Conservation (phyloP, 1,140 invertebrate genomes). For the Dreissena polymorpha region DNA sequence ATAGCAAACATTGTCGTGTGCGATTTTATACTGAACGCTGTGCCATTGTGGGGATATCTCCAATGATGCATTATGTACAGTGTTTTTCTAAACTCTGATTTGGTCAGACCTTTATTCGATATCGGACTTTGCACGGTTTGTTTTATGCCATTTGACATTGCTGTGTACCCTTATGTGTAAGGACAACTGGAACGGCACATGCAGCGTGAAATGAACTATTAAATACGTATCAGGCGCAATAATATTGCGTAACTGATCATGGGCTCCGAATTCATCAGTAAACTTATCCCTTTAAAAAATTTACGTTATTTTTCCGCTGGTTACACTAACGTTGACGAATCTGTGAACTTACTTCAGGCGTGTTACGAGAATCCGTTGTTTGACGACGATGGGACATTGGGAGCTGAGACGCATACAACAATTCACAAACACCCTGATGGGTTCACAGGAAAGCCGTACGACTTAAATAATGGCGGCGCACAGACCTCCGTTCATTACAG, state of each 20-base stretch:
- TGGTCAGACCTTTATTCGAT: neutral
- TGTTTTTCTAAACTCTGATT: neutral
- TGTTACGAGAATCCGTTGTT: constrained; percentile 54
- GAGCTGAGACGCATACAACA: constrained; percentile 43
- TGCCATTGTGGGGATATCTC: too few species aligned
- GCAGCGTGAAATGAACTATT: too few species aligned
- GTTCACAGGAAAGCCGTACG: constrained; percentile 39
- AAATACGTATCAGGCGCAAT: too few species aligned
- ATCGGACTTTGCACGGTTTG: neutral
- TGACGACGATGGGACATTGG: constrained; percentile 47
- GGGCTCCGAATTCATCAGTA: constrained; percentile 36
- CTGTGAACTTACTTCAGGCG: constrained; percentile 50
- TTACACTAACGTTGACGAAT: constrained; percentile 41
- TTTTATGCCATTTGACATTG: neutral
- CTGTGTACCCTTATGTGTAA: too few species aligned
- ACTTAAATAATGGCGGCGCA: constrained; percentile 36
- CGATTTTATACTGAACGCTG: too few species aligned
- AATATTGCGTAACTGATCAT: constrained; percentile 10
- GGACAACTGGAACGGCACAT: too few species aligned
- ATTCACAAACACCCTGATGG: constrained; percentile 43
- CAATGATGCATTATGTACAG: neutral
- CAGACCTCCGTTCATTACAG: constrained; percentile 43
- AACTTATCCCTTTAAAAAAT: constrained; percentile 47
- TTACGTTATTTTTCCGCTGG: constrained; percentile 22
- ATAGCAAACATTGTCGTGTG: too few species aligned